Base-by-base conservation (phyloP, 2,113 vertebrate species). In the Apeltes quadracus region DNA sequence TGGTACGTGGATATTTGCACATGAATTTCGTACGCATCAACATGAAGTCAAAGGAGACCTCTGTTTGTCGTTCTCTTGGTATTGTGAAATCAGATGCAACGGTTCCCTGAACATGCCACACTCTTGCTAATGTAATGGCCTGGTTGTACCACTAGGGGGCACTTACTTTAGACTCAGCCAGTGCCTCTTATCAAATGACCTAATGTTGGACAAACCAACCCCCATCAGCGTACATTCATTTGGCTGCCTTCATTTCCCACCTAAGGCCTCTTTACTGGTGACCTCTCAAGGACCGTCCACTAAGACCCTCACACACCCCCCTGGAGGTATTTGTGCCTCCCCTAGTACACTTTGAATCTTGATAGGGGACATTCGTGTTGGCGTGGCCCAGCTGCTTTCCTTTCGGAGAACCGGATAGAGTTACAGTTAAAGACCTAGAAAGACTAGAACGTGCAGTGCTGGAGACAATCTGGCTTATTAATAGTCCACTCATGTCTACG, bases 281-380 rank as follows among this genome's bases (percentile, higher is more conserved):
- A 75, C 43, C 51, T 23, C 16, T 69, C 72, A 69, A 56, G 25
- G 67, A 50, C 69, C 39, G 10, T 55, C 79, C 38, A 32, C 61
- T 15, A 62, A 38, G 68, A 77, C 43, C 16, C 67, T 12, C 51
- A 50, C 51, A 9, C 74, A 64, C 53, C 79, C 78, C 69, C 62
- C 23, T 66, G 48, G 66, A 75, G 61, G 11, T 51, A 53, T 53
- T 57, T 41, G 73, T 78, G 58, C 65, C 43, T 79, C 67, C 81
- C 38, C 48, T 7, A 66, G 72, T 83, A 56, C 83, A 56, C 78
- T 83, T 25, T 84, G 83, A 83, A 80, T 84, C 82, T 74, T 78
- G 61, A 73, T 85, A 61, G 76, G 29, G 66, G 74, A 66, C 69
- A 41, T 82, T 82, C 70, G 68, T 78, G 73, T 84, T 62, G 69